A percentile compares a stretch with the other conserved stretches of the same genome.
These are phyloP conservation scores for Vanacampus margaritifer DNA, from an alignment of 2,113 vertebrate genomes.

Conservation along the genomic window DNA sequence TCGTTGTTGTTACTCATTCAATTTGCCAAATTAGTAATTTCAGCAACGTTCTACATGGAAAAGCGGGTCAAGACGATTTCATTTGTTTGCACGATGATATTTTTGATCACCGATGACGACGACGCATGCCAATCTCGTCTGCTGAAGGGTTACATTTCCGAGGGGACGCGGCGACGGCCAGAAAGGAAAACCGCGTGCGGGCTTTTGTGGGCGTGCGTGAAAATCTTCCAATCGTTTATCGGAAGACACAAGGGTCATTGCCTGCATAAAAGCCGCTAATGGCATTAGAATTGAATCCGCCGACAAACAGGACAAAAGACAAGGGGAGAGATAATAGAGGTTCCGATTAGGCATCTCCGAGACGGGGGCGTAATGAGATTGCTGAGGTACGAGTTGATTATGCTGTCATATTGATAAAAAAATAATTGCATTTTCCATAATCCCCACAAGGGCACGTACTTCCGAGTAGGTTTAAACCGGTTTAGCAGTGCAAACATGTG, in stretches of 20 bases:
- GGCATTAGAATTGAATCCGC: slow-evolving; percentile 58
- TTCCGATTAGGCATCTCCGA: slow-evolving; percentile 57
- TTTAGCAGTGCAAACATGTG: slow-evolving; percentile 13
- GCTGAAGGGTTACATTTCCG: slow-evolving; percentile 28
- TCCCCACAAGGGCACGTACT: slow-evolving; percentile 37
- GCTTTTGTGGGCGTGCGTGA: slow-evolving; percentile 16
- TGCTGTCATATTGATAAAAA: slow-evolving; percentile 52
- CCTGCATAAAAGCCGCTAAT: slow-evolving; percentile 52
- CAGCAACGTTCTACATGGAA: not conserved
- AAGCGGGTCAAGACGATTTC: slow-evolving; percentile 2
- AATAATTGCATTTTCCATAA: slow-evolving; percentile 61
- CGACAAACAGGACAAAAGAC: slow-evolving; percentile 47
- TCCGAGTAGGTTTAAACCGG: slow-evolving; percentile 22
- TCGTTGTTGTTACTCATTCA: not conserved
- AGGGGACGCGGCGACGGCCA: slow-evolving; percentile 9
- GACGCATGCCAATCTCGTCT: not conserved
- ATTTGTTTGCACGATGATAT: not conserved
- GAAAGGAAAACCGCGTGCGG: slow-evolving; percentile 14
- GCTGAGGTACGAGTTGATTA: slow-evolving; percentile 58
- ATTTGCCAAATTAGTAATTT: slow-evolving; percentile 10
- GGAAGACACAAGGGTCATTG: slow-evolving; percentile 40
- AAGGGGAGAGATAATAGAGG: slow-evolving; percentile 48
- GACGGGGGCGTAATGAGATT: slow-evolving; percentile 53
- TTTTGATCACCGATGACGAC: not conserved
- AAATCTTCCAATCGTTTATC: slow-evolving; percentile 37